Percentiles rank a stretch among this genome's conserved stretches.
Evolutionary conservation across 2,113 vertebrate genomes (phyloP).

Genomic region (Eudyptes chrysolophus): DNA sequence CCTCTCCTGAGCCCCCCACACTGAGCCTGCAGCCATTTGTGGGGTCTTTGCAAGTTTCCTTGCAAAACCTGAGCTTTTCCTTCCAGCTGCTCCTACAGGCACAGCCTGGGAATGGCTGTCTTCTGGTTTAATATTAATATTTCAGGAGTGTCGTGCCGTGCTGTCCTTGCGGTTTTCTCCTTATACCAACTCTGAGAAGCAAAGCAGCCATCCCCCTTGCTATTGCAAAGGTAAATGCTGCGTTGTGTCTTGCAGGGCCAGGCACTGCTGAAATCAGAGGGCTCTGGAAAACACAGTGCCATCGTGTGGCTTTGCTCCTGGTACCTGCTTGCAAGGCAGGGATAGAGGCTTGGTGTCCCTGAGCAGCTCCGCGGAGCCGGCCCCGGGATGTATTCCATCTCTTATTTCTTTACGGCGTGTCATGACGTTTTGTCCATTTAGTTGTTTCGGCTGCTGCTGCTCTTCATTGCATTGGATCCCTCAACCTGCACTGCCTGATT

Average conservation of each 20-base stretch:
- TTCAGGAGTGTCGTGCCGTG: fast-evolving
- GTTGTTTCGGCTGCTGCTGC: background rate
- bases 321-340: background rate
- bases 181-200: background rate
- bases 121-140: too few relatives aligned
- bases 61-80: background rate
- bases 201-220: background rate
- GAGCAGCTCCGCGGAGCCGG: fast-evolving
- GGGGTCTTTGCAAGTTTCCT: background rate
- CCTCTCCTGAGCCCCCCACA: background rate
- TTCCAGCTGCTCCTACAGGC: background rate
- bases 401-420: background rate
- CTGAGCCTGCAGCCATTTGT: fast-evolving
- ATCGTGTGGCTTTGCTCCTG: background rate
- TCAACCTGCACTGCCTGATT: background rate
- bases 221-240: fast-evolving
- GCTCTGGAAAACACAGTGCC: background rate
- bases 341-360: background rate
- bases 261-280: background rate
- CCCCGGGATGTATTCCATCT: fast-evolving
- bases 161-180: background rate
- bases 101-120: background rate
- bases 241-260: fast-evolving
- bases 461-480: background rate
- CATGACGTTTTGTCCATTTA: background rate